Conservation (phyloP, 2,113 vertebrate species). For the Platysteira castanea region DNA sequence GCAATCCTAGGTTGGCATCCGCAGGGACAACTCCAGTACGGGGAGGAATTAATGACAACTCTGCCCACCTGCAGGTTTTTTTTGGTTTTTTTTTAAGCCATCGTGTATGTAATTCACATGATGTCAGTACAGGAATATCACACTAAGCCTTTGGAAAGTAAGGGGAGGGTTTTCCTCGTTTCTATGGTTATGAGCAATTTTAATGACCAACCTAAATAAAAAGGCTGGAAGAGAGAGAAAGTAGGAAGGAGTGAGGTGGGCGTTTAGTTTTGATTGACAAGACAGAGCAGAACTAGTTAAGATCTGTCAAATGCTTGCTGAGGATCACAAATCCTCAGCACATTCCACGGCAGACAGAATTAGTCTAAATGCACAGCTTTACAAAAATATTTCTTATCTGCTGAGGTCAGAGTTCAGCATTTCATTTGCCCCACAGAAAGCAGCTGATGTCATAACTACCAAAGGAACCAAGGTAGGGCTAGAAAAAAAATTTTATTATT, state of each 20-base stretch:
- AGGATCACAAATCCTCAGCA: conserved; percentile 38
- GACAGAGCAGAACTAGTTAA: conserved; percentile 31
- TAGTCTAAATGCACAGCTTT: not conserved
- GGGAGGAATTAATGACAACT: not conserved
- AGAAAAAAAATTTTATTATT: not conserved
- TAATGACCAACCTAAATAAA: conserved; percentile 59
- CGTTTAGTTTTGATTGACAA: conserved; percentile 60
- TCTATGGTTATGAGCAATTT: conserved; percentile 61
- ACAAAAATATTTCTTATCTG: not conserved
- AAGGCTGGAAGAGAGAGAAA: conserved; percentile 47
- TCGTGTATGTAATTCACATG: not conserved
- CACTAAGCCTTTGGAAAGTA: not conserved
- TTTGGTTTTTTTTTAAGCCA: not conserved
- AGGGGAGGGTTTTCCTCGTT: conserved; percentile 60
- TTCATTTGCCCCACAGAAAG: not conserved
- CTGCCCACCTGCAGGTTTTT: not conserved
- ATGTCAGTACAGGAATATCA: conserved; percentile 42
- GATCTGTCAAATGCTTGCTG: conserved; percentile 49
- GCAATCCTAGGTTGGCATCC: not conserved
- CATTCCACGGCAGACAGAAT: not conserved
- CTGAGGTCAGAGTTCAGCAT: not conserved
- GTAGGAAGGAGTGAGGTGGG: conserved; percentile 53
- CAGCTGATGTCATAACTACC: not conserved
- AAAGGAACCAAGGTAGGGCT: not conserved
- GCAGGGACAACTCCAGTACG: not conserved